Evolutionary conservation across 1,140 invertebrate genomes (phyloP), one percentile per base, ranked within the genome.

Genomic region (Palaemon carinicauda): DNA sequence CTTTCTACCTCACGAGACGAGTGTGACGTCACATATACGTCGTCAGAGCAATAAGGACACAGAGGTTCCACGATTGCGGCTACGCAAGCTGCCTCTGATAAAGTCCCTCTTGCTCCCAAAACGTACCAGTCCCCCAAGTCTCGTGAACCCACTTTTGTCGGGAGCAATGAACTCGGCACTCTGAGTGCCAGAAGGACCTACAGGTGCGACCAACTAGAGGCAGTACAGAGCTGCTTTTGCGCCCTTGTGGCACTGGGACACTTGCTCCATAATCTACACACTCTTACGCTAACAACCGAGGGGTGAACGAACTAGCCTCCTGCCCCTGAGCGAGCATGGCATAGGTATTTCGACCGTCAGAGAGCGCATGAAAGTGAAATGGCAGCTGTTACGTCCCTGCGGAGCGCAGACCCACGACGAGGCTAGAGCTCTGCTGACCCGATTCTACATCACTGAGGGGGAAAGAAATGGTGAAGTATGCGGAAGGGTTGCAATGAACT

Each of bases 181-280:
- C 33, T 86, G 84, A 86, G 84, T 86, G 84, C 84, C 84, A 86
- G 50, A 86, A 80, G 84, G 84, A 65, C 78, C 19, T 31, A 33
- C 51, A 29, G 12, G 81, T 82, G 52, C 65, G 41, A 53, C 50
- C 27, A 80, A 29, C 52, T 19, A 24, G 15, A 52, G 73, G 84
- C n/a, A 52, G 50, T 21, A 41, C 15, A 3, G 56, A n/a, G 19
- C 17, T 24, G 27, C 41, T 21, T 31, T 17, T 15, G 31, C 21
- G 77, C 51, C 84, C 84, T 74, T 86, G 27, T 86, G 24, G 65
- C 52, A 50, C 84, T 29, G 24, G 80, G 60, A 19, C 41, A 77
- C 60, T 56, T 33, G 84, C 77, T 80, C 77, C 84, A 86, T 86
- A 86, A 86, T 86, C 84, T 86, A 86, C 84, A 86, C 77, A 85